A percentile compares a stretch with the other conserved stretches of the same genome.
Evolutionary conservation across 2,113 vertebrate species (phyloP).

Genomic region (Pteropus alecto): DNA sequence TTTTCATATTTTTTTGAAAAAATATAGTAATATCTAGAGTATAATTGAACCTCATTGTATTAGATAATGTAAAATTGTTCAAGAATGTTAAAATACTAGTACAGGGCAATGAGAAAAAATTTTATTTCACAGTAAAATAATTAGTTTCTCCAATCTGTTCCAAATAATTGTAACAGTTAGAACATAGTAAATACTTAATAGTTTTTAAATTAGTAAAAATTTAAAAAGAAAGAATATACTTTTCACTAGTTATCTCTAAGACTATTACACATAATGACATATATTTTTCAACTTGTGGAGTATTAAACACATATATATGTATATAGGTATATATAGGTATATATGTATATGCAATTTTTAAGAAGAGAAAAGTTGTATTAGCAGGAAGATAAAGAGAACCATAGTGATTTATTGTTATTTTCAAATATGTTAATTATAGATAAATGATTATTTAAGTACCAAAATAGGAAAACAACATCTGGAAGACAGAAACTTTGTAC

Average conservation of each 20-base stretch:
- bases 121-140: background rate
- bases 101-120: background rate
- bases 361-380: background rate
- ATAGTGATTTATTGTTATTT: background rate
- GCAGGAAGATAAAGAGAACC: background rate
- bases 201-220: background rate
- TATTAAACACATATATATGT: background rate
- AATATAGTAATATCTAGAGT: background rate
- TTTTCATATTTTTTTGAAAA: background rate
- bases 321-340: too few relatives aligned
- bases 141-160: background rate
- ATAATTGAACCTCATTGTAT: background rate
- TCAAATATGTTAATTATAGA: background rate
- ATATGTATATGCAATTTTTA: background rate
- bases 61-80: background rate
- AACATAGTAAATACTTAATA: background rate
- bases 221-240: background rate
- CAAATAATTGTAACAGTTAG: background rate
- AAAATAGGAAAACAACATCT: background rate
- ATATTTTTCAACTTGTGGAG: background rate
- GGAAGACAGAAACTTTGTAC: background rate
- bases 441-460: background rate
- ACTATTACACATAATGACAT: background rate
- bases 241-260: background rate
- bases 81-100: background rate